Conservation (phyloP, 2,888 invertebrate species). For the Limnephilus marmoratus region DNA sequence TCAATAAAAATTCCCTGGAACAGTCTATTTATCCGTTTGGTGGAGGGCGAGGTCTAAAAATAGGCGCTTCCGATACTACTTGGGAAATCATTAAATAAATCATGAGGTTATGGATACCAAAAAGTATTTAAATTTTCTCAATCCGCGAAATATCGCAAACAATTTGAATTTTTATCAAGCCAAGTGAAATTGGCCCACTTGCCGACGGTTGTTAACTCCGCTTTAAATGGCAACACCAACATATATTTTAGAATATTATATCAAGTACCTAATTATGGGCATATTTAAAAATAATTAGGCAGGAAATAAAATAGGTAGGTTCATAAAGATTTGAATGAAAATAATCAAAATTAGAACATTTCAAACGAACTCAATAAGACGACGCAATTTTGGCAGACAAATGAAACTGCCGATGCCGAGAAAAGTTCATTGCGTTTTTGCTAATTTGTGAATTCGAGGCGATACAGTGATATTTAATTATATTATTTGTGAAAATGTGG, state of each 20-base stretch:
- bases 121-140: too few relatives aligned
- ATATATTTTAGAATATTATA: neutral
- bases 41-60: too few relatives aligned
- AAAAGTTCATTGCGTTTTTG: neutral
- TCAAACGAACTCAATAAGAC: neutral
- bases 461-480: neutral
- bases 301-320: neutral
- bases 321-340: neutral
- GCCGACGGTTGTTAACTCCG: too few relatives aligned
- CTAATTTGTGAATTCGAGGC: neutral
- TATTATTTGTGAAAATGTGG: slow-evolving; percentile 2
- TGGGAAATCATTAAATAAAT: too few relatives aligned
- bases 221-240: neutral
- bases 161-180: too few relatives aligned
- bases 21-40: too few relatives aligned
- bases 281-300: neutral
- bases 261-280: neutral
- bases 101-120: too few relatives aligned
- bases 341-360: neutral
- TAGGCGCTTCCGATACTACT: neutral
- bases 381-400: neutral
- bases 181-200: too few relatives aligned
- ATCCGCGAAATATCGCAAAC: too few relatives aligned
- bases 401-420: neutral
- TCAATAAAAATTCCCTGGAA: too few relatives aligned